Evolutionary conservation across 1,140 invertebrate genomes (phyloP), one percentile per base, ranked within the genome.

Genomic region (Saccostrea echinata): DNA sequence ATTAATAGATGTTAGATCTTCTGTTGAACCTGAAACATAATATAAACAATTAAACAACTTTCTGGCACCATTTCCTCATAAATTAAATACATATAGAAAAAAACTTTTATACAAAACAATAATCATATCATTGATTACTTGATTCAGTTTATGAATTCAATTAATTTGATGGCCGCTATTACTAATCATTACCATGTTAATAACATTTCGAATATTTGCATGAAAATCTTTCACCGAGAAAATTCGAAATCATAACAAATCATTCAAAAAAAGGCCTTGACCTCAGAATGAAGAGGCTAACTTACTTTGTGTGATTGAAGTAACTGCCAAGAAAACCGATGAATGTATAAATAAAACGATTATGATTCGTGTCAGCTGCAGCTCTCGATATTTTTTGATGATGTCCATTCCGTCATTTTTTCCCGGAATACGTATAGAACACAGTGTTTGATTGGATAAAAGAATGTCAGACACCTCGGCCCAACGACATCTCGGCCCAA

Each of bases 331-430:
- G 55, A n/a, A 61, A n/a, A 61, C n/a, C 4, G 55, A 61, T 2
- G 55, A 61, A n/a, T 21, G n/a, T 21, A n/a, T 61, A 21, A 61
- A 21, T 1, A 76, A 30, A 27, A 76, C 24, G 13, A 76, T 13
- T 76, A 76, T 76, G 24, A 35, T 6, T 76, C 11, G 24, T 30
- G 68, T 76, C 68, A 43, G 43, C 43, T 43, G 43, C 43, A 16
- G 68, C 18, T n/a, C n/a, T n/a, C 33, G 68, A 35, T 76, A 0
- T 30, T 30, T 76, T 27, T 30, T 35, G 68, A 27, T 33, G 68
- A 76, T 30, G 16, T 76, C 68, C 68, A 76, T 76, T 30, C 68
- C 68, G 68, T 76, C 68, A 76, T 76, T 76, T 76, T 64, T 11
- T 64, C 21, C 24, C 57, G 57, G 21, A 11, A 24, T 24, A 64